A percentile compares a stretch with the other conserved stretches of the same genome.
phyloP scores from a whole-genome alignment of 2,797 vertebrate genomes.

The Sebastes variabilis region DNA sequence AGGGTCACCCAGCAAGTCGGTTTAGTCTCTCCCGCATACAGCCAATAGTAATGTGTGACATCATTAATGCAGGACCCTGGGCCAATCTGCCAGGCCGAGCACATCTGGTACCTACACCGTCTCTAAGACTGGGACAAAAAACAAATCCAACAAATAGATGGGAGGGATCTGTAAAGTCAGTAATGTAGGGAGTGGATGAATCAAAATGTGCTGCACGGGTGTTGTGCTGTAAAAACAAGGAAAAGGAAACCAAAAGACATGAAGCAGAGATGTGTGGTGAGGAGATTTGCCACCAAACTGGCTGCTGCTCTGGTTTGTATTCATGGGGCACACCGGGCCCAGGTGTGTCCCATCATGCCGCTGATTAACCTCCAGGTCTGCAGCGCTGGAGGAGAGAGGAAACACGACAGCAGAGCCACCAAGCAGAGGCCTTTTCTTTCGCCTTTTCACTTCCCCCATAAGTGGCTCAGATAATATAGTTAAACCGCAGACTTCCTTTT shows the following conservation, averaged over 20 bases:
- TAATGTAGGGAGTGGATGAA: too few species aligned
- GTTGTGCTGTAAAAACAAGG: background rate
- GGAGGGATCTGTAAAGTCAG: background rate
- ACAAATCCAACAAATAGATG: background rate
- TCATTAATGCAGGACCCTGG: too few species aligned
- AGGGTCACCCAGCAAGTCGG: too few species aligned
- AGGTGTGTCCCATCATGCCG: background rate
- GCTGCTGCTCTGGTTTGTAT: background rate
- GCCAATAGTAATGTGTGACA: too few species aligned
- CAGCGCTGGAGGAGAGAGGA: background rate
- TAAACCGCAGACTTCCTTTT: background rate
- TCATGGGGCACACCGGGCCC: background rate
- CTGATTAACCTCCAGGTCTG: background rate
- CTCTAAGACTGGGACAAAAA: background rate
- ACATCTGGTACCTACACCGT: too few species aligned
- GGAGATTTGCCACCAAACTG: background rate
- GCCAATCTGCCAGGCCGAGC: too few species aligned
- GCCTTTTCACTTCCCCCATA: background rate
- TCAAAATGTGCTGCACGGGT: background rate
- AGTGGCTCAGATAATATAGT: background rate
- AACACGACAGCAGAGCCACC: background rate
- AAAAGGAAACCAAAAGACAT: background rate
- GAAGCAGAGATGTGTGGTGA: background rate
- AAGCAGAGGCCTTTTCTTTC: too few species aligned
- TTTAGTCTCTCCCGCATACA: too few species aligned